Base-by-base conservation (phyloP, 2,888 invertebrate genomes). In the Euplagia quadripunctaria region DNA sequence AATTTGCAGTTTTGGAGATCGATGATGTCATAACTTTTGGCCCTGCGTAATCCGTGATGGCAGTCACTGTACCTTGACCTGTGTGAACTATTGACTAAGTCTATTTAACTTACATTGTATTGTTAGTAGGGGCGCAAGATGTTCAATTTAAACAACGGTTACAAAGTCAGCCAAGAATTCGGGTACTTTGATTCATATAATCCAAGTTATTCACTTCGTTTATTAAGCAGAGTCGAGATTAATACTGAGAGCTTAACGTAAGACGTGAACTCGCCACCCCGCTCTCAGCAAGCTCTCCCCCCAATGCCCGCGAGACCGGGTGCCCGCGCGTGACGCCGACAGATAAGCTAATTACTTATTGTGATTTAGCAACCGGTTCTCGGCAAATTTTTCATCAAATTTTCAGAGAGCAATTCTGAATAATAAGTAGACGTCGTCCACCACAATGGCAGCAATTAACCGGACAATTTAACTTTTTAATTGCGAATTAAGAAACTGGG, bases 391-490 rank as follows among this genome's bases (percentile, higher is more conserved):
- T 93, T 91, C 90, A 88, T 90, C 86, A 92, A 91, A 91, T 90
- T 91, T 91, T 89, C 87, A 84, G 85, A 86, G 87, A 89, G 89
- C 90, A 88, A 90, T 92, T 90, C 90, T 89, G 92, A 93, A 93
- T 93, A 92, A 93, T 90, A 91, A 89, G 89, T 87, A 90, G 90
- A 90, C 91, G 89, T 87, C 91, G 90, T 89, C 91, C 90, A 91
- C 92, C 93, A 93, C 94, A 94, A 94, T 93, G 90, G 90, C 89
- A 87, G 92, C 92, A 93, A 94, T 94, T 95, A 93, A 94, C 93
- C 91, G 92, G 93, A 94, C 92, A 93, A 94, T 94, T 95, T 94
- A 94, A 94, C 94, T 93, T 94, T 94, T 94, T 92, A 94, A 94
- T 95, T 94, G 91, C 91, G 91, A 93, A 92, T 94, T 93, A 93